Percentiles rank a stretch among this genome's conserved stretches.
These are phyloP conservation scores for Dendrolimus kikuchii DNA, from an alignment of 1,140 invertebrate genomes.

Conservation along the genomic window DNA sequence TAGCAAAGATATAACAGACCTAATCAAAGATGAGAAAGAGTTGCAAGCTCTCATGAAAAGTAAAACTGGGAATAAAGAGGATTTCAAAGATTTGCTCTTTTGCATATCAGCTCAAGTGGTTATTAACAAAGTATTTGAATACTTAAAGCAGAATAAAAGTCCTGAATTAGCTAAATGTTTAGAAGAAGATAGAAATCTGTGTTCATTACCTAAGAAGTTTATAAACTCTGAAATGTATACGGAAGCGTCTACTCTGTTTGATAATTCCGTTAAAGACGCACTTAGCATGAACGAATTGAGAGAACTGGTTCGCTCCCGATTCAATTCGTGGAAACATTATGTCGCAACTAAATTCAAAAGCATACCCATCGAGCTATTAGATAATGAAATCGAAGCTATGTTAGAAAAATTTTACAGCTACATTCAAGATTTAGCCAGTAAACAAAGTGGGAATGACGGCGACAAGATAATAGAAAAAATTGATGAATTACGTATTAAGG, in stretches of 20 bases:
- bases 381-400: constrained; percentile 50
- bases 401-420: constrained; percentile 54
- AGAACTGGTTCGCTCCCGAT: constrained; percentile 40
- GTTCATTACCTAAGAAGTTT: constrained; percentile 32
- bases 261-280: constrained; percentile 56
- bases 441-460: constrained; percentile 33
- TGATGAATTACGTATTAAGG: constrained; percentile 31
- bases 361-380: constrained; percentile 48
- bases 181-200: constrained; percentile 37
- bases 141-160: constrained; percentile 49
- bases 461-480: constrained; percentile 49
- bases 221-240: constrained; percentile 44
- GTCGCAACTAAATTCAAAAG: constrained; percentile 49
- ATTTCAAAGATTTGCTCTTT: constrained; percentile 51
- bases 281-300: constrained; percentile 51
- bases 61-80: constrained; percentile 38
- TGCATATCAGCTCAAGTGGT: constrained; percentile 56
- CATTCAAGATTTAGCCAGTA: constrained; percentile 48
- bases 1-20: constrained; percentile 41
- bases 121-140: constrained; percentile 57
- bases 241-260: constrained; percentile 45
- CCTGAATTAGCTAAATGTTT: constrained; percentile 43
- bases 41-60: constrained; percentile 42
- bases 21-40: constrained; percentile 50
- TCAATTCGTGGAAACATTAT: constrained; percentile 53